Evolutionary conservation across 1,140 invertebrate genomes (phyloP), one percentile per base, ranked within the genome.

Genomic region (Drosophila truncata): DNA sequence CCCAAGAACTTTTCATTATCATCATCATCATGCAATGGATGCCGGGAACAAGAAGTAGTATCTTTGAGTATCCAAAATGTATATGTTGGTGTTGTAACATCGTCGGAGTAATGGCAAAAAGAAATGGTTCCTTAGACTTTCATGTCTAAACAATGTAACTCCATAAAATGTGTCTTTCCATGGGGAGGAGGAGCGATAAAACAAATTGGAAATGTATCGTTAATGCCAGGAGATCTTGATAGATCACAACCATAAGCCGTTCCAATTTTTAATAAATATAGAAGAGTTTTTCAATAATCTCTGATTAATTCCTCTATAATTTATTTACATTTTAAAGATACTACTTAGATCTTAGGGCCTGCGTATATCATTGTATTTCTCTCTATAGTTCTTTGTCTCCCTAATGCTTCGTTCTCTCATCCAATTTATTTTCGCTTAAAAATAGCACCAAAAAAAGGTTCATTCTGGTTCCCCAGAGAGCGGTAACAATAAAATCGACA

Each of bases 371-470:
- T 14, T 37, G 18, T 29, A 9, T 37, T 20, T 4, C 35, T 54
- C 31, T 35, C 13, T 20, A 35, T 20, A 35, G 20, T 25, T 41
- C 20, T 33, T 33, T 50, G 39, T 27, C 65, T 20, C 25, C 23
- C 33, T 44, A 33, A 52, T 55, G 33, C 4, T 18, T 55, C 18
- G 23, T 14, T 23, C 60, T 65, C 60, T 46, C 37, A 2, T 18
- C 23, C 25, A 47, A 29, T 66, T 65, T 33, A 16, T 47, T 64
- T 63, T 67, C 27, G 52, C 75, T 57, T 70, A 63, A 78, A 70
- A 78, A 78, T 78, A 78, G 76, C 64, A 54, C 74, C 76, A 61
- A 58, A 78, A 70, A 77, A 76, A 76, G 74, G 72, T 77, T 64
- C 58, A 47, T 78, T 69, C 49, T 39, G 49, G n/a, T 37, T 20